Conservation (phyloP, 2,797 vertebrate genomes). For the Malurus splendens region DNA sequence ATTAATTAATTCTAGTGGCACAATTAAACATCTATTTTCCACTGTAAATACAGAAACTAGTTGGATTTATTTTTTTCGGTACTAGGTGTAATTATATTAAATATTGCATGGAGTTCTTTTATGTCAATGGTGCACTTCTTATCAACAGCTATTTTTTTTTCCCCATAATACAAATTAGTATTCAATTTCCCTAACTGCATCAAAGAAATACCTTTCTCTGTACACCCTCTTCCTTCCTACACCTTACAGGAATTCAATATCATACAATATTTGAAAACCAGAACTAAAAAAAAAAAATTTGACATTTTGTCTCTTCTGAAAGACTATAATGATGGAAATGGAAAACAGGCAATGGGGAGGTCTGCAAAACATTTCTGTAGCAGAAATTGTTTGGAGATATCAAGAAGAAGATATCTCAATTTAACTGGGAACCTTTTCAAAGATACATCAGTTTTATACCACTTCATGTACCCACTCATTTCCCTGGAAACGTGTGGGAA, state of each 20-base stretch:
- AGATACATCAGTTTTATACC: not conserved
- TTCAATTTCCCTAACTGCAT: not conserved
- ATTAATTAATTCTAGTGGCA: not conserved
- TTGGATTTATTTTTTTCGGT: not conserved
- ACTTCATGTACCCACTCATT: not conserved
- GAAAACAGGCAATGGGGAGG: not conserved
- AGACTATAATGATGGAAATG: not conserved
- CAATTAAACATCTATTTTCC: not conserved
- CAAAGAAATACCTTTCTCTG: not conserved
- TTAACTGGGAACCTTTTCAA: not conserved
- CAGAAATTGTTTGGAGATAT: not conserved
- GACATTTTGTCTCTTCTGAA: not conserved
- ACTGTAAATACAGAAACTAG: not conserved
- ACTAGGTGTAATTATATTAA: not conserved
- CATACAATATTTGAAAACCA: not conserved
- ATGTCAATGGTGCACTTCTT: not conserved
- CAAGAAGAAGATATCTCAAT: not conserved
- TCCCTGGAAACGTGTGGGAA: not conserved
- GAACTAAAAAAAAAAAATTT: not conserved
- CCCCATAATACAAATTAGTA: not conserved
- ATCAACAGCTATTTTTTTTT: not conserved
- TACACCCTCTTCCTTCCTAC: not conserved
- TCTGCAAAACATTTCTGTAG: not conserved
- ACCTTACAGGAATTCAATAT: not conserved
- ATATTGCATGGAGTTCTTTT: not conserved